Conservation (phyloP, 2,113 vertebrate species). For the Ancistrus triradiatus region DNA sequence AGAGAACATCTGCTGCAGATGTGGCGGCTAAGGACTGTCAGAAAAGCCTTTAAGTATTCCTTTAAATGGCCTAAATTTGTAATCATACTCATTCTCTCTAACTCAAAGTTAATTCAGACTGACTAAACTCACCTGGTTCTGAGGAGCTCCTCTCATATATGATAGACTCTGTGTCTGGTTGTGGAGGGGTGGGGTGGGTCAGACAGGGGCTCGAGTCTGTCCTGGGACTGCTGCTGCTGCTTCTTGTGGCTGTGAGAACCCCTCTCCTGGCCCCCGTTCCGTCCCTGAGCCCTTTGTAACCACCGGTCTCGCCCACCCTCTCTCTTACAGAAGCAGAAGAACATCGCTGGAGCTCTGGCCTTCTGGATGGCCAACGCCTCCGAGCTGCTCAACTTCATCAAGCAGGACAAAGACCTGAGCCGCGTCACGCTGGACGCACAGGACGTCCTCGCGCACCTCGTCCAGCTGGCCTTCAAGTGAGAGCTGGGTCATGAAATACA, state of each 20-base stretch:
- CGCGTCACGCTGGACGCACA: conserved; percentile 92
- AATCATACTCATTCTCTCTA: background rate
- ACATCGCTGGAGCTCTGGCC: conserved; percentile 94
- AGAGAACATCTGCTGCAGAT: too few relatives aligned
- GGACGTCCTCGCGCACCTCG: conserved; percentile 91
- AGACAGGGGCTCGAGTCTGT: conserved; percentile 80
- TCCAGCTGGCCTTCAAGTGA: conserved; percentile 99
- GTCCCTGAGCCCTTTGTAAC: background rate
- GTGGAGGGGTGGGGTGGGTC: conserved; percentile 66
- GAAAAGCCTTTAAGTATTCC: too few relatives aligned
- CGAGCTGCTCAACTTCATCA: conserved; percentile 95
- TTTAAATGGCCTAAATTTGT: too few relatives aligned
- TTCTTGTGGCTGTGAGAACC: conserved; percentile 68
- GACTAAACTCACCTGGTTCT: background rate
- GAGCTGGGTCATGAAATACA: conserved; percentile 24
- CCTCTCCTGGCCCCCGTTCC: conserved; percentile 18
- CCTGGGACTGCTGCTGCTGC: conserved; percentile 72
- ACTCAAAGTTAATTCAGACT: background rate
- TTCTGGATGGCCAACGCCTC: conserved; percentile 99
- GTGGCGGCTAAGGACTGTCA: too few relatives aligned
- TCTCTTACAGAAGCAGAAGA: conserved; percentile 91
- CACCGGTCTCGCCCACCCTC: background rate
- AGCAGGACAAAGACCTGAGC: conserved; percentile 93
- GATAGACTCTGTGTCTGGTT: conserved; percentile 71
- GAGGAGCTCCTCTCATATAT: background rate